These are phyloP conservation scores for Lasiurus borealis DNA, from an alignment of 2,113 vertebrate genomes.

Conservation along the genomic window DNA sequence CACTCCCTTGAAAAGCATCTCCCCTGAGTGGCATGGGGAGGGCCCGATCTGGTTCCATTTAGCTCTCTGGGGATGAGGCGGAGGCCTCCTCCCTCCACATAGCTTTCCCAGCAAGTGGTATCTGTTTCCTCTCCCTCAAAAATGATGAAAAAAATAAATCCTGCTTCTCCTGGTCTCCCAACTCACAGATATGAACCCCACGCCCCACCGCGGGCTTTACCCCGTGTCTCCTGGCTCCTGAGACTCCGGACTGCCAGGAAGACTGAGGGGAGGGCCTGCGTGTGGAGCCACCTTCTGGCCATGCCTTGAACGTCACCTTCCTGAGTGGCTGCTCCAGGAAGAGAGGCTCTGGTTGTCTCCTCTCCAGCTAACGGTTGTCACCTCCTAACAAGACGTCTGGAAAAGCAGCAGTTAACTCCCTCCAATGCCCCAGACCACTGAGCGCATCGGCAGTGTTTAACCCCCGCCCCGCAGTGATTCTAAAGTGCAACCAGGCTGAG, in stretches of 20 bases:
- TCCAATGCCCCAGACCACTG: background rate
- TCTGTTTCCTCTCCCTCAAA: constrained; percentile 66
- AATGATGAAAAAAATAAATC: constrained; percentile 62
- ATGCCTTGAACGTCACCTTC: background rate
- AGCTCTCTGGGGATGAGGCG: constrained; percentile 63
- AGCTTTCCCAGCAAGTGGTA: constrained; percentile 76
- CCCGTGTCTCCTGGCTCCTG: background rate
- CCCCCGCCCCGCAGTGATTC: background rate
- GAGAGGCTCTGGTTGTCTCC: background rate
- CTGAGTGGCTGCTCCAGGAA: background rate
- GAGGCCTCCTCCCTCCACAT: constrained; percentile 64
- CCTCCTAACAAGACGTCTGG: background rate
- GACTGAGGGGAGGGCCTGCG: background rate
- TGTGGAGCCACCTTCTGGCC: constrained; percentile 38
- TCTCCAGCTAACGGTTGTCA: fast-evolving
- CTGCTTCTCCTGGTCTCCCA: constrained; percentile 7
- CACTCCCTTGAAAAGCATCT: constrained; percentile 73
- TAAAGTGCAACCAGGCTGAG: background rate
- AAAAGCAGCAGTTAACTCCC: background rate
- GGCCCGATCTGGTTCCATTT: constrained; percentile 77
- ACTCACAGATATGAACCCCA: background rate
- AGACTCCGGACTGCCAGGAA: background rate
- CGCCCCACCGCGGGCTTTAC: background rate
- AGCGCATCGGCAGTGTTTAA: background rate
- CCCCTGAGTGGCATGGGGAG: constrained; percentile 21